A percentile compares a stretch with the other conserved stretches of the same genome.
Conservation (phyloP, 2,113 vertebrate genomes). For the Hirundichthys speculiger region DNA sequence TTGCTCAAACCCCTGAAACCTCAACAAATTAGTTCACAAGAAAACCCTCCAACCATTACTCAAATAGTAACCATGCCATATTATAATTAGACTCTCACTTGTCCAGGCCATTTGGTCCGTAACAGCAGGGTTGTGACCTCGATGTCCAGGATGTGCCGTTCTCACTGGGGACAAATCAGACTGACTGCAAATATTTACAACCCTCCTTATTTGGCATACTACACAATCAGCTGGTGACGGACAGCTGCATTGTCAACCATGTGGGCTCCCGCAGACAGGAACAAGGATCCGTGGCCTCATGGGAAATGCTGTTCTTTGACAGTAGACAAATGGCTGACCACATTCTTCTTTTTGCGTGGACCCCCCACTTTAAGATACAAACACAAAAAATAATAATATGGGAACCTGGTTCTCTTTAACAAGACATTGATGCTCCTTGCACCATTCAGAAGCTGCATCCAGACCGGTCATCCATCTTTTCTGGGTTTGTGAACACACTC, state of each 20-base stretch:
- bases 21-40: background rate
- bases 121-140: constrained; percentile 49
- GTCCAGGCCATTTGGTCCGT: constrained; percentile 34
- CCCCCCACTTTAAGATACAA: background rate
- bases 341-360: too few species aligned
- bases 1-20: constrained; percentile 1
- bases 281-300: too few species aligned
- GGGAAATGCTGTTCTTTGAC: too few species aligned
- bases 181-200: constrained; percentile 33
- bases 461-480: too few species aligned
- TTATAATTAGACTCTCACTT: constrained; percentile 55
- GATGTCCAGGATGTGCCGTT: constrained; percentile 35
- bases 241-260: too few species aligned
- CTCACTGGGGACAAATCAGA: constrained; percentile 17
- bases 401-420: background rate
- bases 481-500: too few species aligned
- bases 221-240: too few species aligned
- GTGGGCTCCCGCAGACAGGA: too few species aligned
- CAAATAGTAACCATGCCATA: constrained; percentile 30
- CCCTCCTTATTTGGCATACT: background rate
- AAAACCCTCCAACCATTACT: constrained; percentile 6
- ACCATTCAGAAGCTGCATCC: too few species aligned
- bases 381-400: background rate
- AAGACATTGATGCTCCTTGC: too few species aligned
- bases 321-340: too few species aligned